Percentiles rank a stretch among this genome's conserved stretches.
These are phyloP conservation scores for Leiothrix lutea DNA, from an alignment of 2,113 vertebrate species.

Conservation along the genomic window DNA sequence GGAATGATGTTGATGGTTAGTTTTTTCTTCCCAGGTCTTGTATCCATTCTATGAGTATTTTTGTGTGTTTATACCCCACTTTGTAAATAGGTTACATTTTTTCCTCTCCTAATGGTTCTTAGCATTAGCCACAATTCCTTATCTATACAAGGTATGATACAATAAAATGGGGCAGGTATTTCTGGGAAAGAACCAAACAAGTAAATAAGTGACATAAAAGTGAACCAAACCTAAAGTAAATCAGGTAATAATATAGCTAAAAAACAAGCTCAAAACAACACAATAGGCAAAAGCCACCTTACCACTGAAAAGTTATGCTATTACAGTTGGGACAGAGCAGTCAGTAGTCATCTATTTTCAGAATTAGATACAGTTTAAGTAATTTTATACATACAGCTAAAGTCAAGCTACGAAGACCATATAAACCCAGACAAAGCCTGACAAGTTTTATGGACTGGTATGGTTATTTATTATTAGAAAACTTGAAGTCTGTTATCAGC, in stretches of 20 bases:
- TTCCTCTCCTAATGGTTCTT: background rate
- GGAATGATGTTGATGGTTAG: background rate
- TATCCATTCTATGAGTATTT: background rate
- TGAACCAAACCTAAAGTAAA: background rate
- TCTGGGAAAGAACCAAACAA: background rate
- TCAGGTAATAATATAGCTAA: background rate
- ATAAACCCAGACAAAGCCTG: background rate
- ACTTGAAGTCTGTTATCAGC: background rate
- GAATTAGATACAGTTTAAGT: background rate
- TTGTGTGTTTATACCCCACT: background rate
- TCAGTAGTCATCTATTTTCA: background rate
- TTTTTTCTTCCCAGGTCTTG: background rate
- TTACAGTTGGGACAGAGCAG: background rate
- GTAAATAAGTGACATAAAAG: background rate
- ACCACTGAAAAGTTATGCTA: background rate
- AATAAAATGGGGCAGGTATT: background rate
- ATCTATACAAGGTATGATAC: background rate
- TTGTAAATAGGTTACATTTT: background rate
- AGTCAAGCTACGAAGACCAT: background rate
- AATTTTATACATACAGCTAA: background rate
- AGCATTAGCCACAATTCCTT: background rate
- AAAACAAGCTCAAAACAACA: background rate
- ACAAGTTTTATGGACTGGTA: background rate
- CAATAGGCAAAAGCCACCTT: background rate
- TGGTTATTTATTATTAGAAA: background rate